A percentile compares a stretch with the other conserved stretches of the same genome.
Conservation (phyloP, 1,140 invertebrate genomes). For the Holotrichia oblita region DNA sequence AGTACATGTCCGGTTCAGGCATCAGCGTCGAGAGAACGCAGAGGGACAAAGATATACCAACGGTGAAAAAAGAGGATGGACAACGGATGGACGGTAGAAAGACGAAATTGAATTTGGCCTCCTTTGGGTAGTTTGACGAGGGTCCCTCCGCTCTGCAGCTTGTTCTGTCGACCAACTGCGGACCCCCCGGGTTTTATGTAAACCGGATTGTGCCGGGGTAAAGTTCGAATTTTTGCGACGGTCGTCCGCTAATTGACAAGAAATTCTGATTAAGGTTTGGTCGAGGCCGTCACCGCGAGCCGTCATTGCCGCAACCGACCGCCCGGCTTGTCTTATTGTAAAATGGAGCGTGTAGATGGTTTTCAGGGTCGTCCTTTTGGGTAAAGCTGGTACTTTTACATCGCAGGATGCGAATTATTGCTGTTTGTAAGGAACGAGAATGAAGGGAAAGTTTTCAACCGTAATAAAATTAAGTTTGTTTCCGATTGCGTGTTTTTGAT, state of each 20-base stretch:
- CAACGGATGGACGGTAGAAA: not conserved
- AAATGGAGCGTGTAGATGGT: not conserved
- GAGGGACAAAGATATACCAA: not conserved
- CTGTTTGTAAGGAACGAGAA: too few species aligned
- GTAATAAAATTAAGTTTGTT: too few species aligned
- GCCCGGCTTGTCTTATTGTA: not conserved
- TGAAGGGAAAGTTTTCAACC: too few species aligned
- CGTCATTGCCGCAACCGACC: not conserved
- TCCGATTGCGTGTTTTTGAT: too few species aligned
- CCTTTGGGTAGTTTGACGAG: constrained; percentile 8
- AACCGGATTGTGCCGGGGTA: not conserved
- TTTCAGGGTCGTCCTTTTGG: not conserved
- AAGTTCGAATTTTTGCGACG: not conserved
- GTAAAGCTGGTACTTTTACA: not conserved
- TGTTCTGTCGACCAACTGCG: not conserved
- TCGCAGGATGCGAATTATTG: too few species aligned
- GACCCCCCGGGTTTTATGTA: constrained; percentile 10
- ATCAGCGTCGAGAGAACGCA: too few species aligned
- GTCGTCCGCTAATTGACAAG: not conserved
- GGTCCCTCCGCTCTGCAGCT: not conserved
- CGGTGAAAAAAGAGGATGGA: not conserved
- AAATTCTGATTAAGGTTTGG: constrained; percentile 17
- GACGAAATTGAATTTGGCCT: not conserved
- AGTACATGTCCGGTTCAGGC: not conserved
- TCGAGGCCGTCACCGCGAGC: not conserved